Base-by-base conservation (phyloP, 2,113 vertebrate species). In the Tympanuchus pallidicinctus region DNA sequence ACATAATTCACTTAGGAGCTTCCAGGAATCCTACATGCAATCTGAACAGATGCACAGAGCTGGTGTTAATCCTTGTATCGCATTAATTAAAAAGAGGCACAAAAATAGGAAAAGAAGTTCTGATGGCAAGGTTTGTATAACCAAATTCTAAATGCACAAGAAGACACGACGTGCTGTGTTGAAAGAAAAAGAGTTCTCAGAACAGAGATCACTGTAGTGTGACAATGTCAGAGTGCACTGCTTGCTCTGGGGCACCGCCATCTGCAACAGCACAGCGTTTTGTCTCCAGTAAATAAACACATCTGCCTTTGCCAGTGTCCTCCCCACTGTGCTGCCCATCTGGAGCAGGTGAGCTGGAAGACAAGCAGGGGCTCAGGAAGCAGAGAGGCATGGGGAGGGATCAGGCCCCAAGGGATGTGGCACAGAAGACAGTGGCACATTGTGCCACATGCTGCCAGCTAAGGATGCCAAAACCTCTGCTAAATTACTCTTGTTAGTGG, bases 301-400 rank as follows among this genome's bases (percentile, higher is more conserved):
- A 98, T 98, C 97, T 98, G 98, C 96, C 96, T 97, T 76, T 97
- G 97, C 97, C 97, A 98, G 96, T 94, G 97, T 97, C 97, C 98
- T 98, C 97, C 98, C 96, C 91, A 97, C 97, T 97, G 98, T 95
- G 98, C 82, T 82, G 86, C 98, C 98, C 98, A 98, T 98, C 97
- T 98, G 98, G 97, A 98, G 96, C 97, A 98, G 98, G 97, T 98
- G 96, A 98, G 97, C 96, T 93, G 94, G 96, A 96, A 98, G 97
- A 74, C 96, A 97, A 94, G 95, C 56, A 2, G 18, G 61, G 96
- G 91, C 97, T 94, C 28, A 77, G 89, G 86, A 88, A 91, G 88
- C 92, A 94, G 6, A n/a, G 78, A 91, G 71, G 24, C 77, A 85
- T 30, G 32, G 78, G 63, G 66, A 94, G 81, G 76, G 76, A 94